A percentile compares a stretch with the other conserved stretches of the same genome.
These are phyloP conservation scores for Kryptolebias ocellatus DNA, from an alignment of 2,797 vertebrate species.

Conservation along the genomic window DNA sequence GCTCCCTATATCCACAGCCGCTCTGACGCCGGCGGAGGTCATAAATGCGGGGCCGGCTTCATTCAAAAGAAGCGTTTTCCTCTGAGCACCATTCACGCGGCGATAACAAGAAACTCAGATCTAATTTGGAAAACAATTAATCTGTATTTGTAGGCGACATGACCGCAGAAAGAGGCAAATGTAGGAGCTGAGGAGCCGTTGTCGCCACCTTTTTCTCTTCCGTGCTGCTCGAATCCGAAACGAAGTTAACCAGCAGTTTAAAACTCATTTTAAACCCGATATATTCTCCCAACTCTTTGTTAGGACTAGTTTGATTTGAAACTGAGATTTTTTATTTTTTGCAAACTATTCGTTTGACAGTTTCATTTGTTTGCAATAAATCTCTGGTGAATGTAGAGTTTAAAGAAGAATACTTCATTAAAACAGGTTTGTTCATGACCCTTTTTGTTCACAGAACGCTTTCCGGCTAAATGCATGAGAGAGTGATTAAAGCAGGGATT, in stretches of 20 bases:
- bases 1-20: not conserved
- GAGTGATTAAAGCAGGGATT: constrained; percentile 48
- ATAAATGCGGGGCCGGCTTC: constrained; percentile 11
- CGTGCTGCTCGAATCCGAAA: constrained; percentile 13
- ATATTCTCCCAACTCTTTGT: constrained; percentile 17
- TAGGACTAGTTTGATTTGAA: constrained; percentile 11
- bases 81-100: constrained; percentile 18
- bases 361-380: constrained; percentile 35
- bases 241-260: constrained; percentile 9
- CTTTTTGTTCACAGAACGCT: constrained; percentile 45
- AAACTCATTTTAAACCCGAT: constrained; percentile 27
- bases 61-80: constrained; percentile 13
- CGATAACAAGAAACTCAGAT: constrained; percentile 16
- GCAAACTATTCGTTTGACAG: constrained; percentile 9
- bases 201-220: constrained; percentile 10
- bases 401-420: constrained; percentile 59
- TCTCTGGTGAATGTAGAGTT: constrained; percentile 34
- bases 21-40: not conserved
- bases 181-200: constrained; percentile 16
- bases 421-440: constrained; percentile 50
- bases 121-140: constrained; percentile 29
- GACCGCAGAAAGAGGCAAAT: constrained; percentile 11
- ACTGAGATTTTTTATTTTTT: constrained; percentile 10
- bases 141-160: constrained; percentile 14
- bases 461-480: constrained; percentile 38